Conservation (phyloP, 2,888 invertebrate genomes). For the Theretra japonica region DNA sequence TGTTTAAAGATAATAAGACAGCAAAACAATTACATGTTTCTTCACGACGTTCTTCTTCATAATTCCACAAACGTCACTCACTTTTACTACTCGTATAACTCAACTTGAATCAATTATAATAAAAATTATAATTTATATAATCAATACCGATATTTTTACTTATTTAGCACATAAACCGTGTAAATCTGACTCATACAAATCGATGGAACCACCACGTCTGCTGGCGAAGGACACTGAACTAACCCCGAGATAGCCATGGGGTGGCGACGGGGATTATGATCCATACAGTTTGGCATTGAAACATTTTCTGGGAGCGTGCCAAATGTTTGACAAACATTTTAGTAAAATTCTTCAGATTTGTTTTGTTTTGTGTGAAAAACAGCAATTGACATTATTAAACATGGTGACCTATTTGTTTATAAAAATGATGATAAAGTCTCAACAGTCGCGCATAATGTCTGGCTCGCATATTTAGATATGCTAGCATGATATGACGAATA, state of each 20-base stretch:
- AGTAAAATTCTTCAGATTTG: not conserved
- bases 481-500: too few relatives aligned
- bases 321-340: not conserved
- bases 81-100: not conserved
- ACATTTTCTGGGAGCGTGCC: not conserved
- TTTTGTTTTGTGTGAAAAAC: not conserved
- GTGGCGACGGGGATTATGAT: constrained; percentile 4
- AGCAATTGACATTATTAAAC: too few relatives aligned
- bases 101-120: too few relatives aligned
- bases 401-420: too few relatives aligned
- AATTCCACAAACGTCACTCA: not conserved
- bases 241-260: constrained; percentile 5
- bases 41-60: constrained; percentile 5
- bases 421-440: too few relatives aligned
- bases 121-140: too few relatives aligned
- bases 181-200: constrained; percentile 6
- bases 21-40: not conserved
- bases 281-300: not conserved
- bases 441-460: too few relatives aligned
- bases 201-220: not conserved
- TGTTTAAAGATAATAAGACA: not conserved
- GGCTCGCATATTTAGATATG: too few relatives aligned
- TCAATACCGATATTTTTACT: too few relatives aligned
- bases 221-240: not conserved
- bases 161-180: too few relatives aligned